A percentile compares a stretch with the other conserved stretches of the same genome.
Evolutionary conservation across 1,140 invertebrate species (phyloP).

Genomic region (Stenopsyche tienmushanensis): DNA sequence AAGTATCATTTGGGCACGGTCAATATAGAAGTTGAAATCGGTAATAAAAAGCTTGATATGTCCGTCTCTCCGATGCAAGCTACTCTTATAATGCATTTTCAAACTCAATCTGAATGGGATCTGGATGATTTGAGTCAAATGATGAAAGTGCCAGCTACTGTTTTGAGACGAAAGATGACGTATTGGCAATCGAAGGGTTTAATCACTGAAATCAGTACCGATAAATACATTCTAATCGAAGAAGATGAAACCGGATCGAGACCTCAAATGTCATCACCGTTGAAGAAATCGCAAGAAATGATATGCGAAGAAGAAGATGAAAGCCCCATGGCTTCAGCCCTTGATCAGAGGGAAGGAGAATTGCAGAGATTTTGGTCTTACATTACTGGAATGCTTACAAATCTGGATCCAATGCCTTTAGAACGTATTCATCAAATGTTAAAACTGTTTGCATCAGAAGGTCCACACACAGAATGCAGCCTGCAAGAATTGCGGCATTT

Average conservation of each 20-base stretch:
- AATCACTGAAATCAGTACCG: constrained; percentile 71
- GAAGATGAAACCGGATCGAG: constrained; percentile 53
- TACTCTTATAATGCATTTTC: constrained; percentile 92
- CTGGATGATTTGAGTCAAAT: constrained; percentile 80
- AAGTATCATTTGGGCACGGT: constrained; percentile 91
- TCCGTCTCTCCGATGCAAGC: constrained; percentile 91
- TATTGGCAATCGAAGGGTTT: constrained; percentile 91
- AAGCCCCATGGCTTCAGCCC: constrained; percentile 89
- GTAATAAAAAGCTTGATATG: constrained; percentile 76
- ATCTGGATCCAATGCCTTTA: constrained; percentile 88
- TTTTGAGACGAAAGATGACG: constrained; percentile 79
- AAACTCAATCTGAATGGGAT: constrained; percentile 81
- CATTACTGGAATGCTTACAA: constrained; percentile 95
- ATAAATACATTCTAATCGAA: constrained; percentile 79
- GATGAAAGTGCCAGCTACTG: constrained; percentile 81
- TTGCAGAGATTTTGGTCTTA: constrained; percentile 97
- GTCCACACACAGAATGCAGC: constrained; percentile 84
- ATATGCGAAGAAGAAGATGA: constrained; percentile 91
- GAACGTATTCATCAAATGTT: constrained; percentile 96
- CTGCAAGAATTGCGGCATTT: constrained; percentile 86
- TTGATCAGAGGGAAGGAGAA: constrained; percentile 90
- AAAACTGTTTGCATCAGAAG: constrained; percentile 91
- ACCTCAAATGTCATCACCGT: constrained; percentile 44
- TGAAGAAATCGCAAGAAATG: constrained; percentile 61
- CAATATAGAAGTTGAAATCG: constrained; percentile 88